phyloP scores from a whole-genome alignment of 2,113 vertebrate genomes.

The Lycocorax pyrrhopterus region DNA sequence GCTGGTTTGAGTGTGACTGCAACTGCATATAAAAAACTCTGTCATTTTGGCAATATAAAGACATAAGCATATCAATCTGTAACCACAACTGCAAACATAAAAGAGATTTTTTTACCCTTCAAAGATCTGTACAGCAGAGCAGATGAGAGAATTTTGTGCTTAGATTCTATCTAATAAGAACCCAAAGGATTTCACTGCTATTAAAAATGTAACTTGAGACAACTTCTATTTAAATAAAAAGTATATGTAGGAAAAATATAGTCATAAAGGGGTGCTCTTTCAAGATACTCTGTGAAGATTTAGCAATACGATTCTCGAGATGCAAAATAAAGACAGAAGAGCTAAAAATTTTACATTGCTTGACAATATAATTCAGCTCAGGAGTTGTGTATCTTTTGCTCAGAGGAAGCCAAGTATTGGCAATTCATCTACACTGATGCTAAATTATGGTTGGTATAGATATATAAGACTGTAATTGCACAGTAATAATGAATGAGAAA shows the following conservation, averaged over 20 bases:
- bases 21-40: neutral
- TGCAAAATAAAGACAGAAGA: neutral
- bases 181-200: conserved; percentile 1
- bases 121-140: neutral
- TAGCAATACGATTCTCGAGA: neutral
- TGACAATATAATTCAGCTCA: conserved; percentile 11
- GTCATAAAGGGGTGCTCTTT: neutral
- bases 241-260: neutral
- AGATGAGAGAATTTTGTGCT: neutral
- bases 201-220: conserved; percentile 14
- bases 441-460: neutral
- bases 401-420: conserved; percentile 2
- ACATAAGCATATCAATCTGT: neutral
- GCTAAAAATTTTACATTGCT: neutral
- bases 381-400: neutral
- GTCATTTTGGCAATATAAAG: neutral
- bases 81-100: neutral
- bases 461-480: conserved; percentile 1
- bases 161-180: conserved; percentile 6
- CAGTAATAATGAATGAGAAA: conserved; percentile 24
- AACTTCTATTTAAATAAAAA: conserved; percentile 11
- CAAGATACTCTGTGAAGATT: neutral
- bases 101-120: neutral
- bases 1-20: neutral
- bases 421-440: neutral